Evolutionary conservation across 2,113 vertebrate genomes (phyloP).

Genomic region (Trogon melanurus): DNA sequence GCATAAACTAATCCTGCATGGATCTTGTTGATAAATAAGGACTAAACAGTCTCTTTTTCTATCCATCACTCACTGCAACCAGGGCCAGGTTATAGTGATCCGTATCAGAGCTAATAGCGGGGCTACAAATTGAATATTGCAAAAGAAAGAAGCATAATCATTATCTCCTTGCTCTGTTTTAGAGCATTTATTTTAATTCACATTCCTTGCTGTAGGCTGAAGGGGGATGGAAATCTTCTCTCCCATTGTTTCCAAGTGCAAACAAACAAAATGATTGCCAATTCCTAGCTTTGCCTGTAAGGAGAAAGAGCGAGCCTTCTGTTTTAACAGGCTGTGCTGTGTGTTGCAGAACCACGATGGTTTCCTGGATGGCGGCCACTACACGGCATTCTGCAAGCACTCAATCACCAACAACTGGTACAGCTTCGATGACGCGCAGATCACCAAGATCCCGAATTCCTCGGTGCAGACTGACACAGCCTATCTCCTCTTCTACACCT

Average conservation of each 20-base stretch:
- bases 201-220: background rate
- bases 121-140: background rate
- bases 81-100: background rate
- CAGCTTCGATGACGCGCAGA: slow-evolving; percentile 79
- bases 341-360: slow-evolving; percentile 84
- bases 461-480: slow-evolving; percentile 80
- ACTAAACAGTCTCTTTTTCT: background rate
- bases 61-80: background rate
- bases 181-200: background rate
- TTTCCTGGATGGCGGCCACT: slow-evolving; percentile 87
- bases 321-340: background rate
- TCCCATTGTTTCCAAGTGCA: background rate
- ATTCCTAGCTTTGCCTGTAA: background rate
- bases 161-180: background rate
- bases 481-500: slow-evolving; percentile 85
- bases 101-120: background rate
- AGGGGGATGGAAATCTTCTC: background rate
- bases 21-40: background rate
- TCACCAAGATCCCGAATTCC: slow-evolving; percentile 74
- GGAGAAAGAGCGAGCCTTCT: background rate
- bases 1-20: background rate
- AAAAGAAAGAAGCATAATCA: background rate
- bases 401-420: slow-evolving; percentile 78
- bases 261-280: background rate
- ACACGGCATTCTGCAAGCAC: slow-evolving; percentile 85